Conservation (phyloP, 2,888 invertebrate genomes). For the Fabriciana adippe region DNA sequence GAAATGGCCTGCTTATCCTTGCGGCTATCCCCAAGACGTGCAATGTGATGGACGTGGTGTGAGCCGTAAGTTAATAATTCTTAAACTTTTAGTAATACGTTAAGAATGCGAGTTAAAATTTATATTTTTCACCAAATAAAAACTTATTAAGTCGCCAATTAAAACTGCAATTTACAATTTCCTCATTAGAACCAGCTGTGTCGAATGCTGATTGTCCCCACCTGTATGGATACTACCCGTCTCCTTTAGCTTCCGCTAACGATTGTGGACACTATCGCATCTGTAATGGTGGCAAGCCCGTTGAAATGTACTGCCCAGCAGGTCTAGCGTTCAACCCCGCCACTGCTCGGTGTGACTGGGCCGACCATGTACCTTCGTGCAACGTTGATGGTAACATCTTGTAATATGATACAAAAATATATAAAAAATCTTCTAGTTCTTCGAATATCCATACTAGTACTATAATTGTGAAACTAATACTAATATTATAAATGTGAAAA, state of each 20-base stretch:
- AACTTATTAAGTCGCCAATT: too few species aligned
- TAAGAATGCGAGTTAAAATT: too few species aligned
- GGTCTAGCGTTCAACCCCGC: conserved; percentile 88
- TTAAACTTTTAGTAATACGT: too few species aligned
- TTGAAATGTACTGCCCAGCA: conserved; percentile 86
- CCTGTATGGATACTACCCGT: conserved; percentile 88
- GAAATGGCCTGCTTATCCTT: conserved; percentile 85
- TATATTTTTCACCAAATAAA: too few species aligned
- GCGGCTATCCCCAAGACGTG: conserved; percentile 91
- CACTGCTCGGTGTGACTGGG: conserved; percentile 90
- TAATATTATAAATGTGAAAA: too few species aligned
- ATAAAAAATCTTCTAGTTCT: too few species aligned
- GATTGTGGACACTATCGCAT: conserved; percentile 89
- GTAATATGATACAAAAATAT: neutral
- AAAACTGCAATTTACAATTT: neutral
- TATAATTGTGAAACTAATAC: too few species aligned
- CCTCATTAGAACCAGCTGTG: conserved; percentile 82
- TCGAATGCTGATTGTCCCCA: conserved; percentile 89
- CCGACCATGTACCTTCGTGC: conserved; percentile 88
- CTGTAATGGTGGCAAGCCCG: conserved; percentile 85
- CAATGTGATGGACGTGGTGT: conserved; percentile 84
- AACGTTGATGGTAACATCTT: conserved; percentile 74
- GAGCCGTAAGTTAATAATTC: conserved; percentile 77
- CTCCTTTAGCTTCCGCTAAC: conserved; percentile 45
- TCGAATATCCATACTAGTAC: too few species aligned